A percentile compares a stretch with the other conserved stretches of the same genome.
Conservation (phyloP, 2,797 vertebrate genomes). For the Falco naumanni region DNA sequence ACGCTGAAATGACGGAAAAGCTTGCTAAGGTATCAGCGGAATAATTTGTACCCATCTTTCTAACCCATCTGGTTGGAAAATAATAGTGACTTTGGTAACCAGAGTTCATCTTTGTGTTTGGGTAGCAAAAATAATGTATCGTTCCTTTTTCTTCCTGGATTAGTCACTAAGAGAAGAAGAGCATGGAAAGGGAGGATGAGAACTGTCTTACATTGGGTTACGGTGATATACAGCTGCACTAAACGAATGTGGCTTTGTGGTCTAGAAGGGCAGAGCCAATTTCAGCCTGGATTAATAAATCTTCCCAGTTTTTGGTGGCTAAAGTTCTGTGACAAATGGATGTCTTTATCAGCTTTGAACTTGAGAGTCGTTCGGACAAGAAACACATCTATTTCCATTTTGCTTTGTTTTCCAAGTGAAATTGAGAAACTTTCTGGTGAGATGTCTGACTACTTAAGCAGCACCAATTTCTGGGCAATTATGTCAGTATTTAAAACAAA, state of each 20-base stretch:
- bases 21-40: neutral
- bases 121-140: neutral
- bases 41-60: neutral
- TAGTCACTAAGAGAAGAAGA: constrained; percentile 19
- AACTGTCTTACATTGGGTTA: neutral
- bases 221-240: neutral
- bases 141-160: neutral
- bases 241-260: neutral
- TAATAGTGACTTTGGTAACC: neutral
- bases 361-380: neutral
- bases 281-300: neutral
- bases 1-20: neutral
- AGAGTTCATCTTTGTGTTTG: neutral
- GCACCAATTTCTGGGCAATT: constrained; percentile 26
- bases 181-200: neutral
- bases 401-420: constrained; percentile 9
- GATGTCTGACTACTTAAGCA: neutral
- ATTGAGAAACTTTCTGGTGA: neutral
- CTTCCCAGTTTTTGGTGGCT: neutral
- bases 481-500: neutral
- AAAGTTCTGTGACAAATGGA: neutral
- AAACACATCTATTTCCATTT: neutral
- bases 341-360: neutral
- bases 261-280: neutral
- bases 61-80: neutral